These are phyloP conservation scores for Orientallactaga bullata DNA, from an alignment of 2,113 vertebrate genomes.

Conservation along the genomic window DNA sequence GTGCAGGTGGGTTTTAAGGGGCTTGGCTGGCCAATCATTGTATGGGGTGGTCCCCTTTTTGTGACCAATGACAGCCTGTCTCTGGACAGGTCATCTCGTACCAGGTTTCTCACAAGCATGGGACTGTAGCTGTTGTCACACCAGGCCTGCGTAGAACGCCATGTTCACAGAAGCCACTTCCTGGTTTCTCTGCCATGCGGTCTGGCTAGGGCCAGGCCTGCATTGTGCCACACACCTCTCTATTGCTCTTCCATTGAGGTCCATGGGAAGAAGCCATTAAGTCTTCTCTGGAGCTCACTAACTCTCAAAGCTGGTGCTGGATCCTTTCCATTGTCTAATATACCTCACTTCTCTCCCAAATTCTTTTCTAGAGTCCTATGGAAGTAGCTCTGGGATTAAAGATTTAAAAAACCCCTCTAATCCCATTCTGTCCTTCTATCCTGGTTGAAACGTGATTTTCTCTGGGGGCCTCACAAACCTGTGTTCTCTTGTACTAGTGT, in stretches of 20 bases:
- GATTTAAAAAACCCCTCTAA: background rate
- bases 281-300: background rate
- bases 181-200: no score
- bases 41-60: no score
- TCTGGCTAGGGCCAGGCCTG: no score
- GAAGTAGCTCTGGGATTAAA: background rate
- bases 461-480: background rate
- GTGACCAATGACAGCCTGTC: no score
- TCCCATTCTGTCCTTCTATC: background rate
- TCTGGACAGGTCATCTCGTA: no score
- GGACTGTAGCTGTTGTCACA: no score
- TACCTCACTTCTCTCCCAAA: background rate
- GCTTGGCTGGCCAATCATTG: no score
- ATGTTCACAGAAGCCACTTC: no score
- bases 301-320: background rate
- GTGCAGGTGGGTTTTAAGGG: no score
- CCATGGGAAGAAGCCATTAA: background rate
- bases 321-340: background rate
- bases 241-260: background rate
- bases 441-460: background rate
- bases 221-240: background rate
- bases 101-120: no score
- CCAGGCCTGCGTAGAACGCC: no score
- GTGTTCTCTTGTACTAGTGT: background rate
- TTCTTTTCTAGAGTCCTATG: background rate